A percentile compares a stretch with the other conserved stretches of the same genome.
Evolutionary conservation across 2,797 vertebrate species (phyloP).

Genomic region (Poeciliopsis turneri): DNA sequence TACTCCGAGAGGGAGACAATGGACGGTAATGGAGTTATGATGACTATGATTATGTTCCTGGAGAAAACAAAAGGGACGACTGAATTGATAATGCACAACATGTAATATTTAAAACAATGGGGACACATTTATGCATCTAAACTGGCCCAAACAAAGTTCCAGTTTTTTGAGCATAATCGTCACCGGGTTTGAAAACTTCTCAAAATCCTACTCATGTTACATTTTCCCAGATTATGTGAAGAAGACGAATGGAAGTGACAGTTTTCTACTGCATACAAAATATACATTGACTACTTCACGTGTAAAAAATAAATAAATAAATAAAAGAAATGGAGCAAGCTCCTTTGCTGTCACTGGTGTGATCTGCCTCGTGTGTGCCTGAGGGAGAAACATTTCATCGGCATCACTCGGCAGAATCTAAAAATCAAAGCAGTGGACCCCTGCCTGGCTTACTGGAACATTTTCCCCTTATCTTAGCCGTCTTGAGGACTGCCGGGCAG

Average conservation of each 20-base stretch:
- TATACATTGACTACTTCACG: constrained; percentile 33
- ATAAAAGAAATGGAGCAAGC: constrained; percentile 6
- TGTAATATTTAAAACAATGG: not conserved
- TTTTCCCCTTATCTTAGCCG: constrained; percentile 49
- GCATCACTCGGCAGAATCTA: constrained; percentile 53
- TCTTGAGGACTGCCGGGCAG: constrained; percentile 47
- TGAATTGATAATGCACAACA: not conserved
- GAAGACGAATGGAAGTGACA: constrained; percentile 1
- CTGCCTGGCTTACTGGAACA: constrained; percentile 46
- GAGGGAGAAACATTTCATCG: constrained; percentile 37
- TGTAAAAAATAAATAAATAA: not conserved
- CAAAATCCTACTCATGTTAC: not conserved
- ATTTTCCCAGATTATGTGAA: not conserved
- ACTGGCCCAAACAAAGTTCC: not conserved
- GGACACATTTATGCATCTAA: not conserved
- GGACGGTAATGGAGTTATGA: constrained; percentile 15
- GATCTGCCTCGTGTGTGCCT: constrained; percentile 37
- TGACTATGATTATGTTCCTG: constrained; percentile 10
- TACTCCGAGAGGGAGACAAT: constrained; percentile 22
- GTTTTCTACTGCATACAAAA: constrained; percentile 8
- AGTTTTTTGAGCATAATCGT: not conserved
- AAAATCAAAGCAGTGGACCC: constrained; percentile 52
- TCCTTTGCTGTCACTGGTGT: constrained; percentile 25
- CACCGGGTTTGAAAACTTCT: not conserved
- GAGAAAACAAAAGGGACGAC: not conserved